A percentile compares a stretch with the other conserved stretches of the same genome.
phyloP scores from a whole-genome alignment of 2,113 vertebrate genomes.

The Notothenia rossii region DNA sequence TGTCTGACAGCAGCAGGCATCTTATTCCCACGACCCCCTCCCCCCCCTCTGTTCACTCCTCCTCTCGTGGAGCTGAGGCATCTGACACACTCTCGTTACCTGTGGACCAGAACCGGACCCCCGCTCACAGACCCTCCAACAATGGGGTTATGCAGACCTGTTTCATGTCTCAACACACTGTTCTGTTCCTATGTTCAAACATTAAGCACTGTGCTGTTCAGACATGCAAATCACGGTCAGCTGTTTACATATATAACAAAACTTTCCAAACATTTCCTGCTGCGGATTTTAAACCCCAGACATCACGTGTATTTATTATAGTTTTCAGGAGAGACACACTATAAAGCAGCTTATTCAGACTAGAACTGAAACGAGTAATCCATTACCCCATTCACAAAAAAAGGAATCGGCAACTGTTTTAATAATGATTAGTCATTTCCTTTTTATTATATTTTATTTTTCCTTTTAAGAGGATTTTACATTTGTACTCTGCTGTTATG shows the following conservation, averaged over 20 bases:
- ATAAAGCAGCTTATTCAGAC: neutral
- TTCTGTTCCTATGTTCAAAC: neutral
- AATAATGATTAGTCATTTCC: too few relatives aligned
- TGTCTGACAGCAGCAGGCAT: conserved; percentile 20
- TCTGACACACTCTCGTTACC: conserved; percentile 38
- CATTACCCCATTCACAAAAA: too few relatives aligned
- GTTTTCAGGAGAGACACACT: neutral
- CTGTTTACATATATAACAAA: neutral
- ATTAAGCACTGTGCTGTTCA: neutral
- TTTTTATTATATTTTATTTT: too few relatives aligned
- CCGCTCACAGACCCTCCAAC: neutral
- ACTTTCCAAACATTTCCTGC: neutral
- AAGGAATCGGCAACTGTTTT: too few relatives aligned
- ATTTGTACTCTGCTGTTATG: too few relatives aligned
- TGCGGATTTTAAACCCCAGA: neutral
- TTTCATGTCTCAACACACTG: neutral
- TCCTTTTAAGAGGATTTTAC: too few relatives aligned
- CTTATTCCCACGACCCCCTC: conserved; percentile 24
- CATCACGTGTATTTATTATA: neutral
- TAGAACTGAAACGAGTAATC: neutral
- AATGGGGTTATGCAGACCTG: neutral
- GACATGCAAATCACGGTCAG: neutral
- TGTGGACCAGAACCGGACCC: neutral
- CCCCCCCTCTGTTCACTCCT: neutral
- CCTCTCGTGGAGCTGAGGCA: conserved; percentile 35